Conservation (phyloP, 1,140 invertebrate species). For the Saxidomus purpurata region DNA sequence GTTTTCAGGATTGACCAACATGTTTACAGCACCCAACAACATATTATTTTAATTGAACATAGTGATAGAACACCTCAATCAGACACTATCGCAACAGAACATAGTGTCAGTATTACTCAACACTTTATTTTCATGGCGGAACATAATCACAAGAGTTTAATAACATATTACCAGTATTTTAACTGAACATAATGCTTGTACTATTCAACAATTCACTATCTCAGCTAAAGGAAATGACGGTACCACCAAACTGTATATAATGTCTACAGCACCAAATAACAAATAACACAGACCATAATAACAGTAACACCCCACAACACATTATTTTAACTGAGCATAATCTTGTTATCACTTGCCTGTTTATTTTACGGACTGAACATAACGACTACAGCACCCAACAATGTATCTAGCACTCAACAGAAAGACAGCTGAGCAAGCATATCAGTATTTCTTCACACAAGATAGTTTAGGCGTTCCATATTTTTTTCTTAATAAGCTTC, state of each 20-base stretch:
- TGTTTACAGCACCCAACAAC: too few species aligned
- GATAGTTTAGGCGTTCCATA: too few species aligned
- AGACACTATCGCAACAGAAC: neutral
- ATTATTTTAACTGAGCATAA: too few species aligned
- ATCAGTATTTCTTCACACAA: too few species aligned
- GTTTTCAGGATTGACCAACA: neutral
- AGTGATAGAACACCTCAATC: too few species aligned
- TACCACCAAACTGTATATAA: neutral
- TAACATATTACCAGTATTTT: too few species aligned
- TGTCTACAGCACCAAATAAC: neutral
- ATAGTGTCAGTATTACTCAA: neutral
- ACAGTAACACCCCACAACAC: neutral
- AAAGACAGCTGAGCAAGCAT: too few species aligned
- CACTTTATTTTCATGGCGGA: neutral
- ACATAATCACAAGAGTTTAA: neutral
- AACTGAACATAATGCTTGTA: neutral
- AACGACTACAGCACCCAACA: neutral
- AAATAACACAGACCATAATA: too few species aligned
- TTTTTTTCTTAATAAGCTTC: too few species aligned
- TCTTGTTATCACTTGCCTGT: constrained; percentile 7
- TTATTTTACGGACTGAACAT: neutral
- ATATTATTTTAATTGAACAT: too few species aligned
- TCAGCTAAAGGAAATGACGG: neutral
- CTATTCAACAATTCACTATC: neutral
- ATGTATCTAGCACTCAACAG: neutral